Base-by-base conservation (phyloP, 2,888 invertebrate species). In the Coenonympha arcania region DNA sequence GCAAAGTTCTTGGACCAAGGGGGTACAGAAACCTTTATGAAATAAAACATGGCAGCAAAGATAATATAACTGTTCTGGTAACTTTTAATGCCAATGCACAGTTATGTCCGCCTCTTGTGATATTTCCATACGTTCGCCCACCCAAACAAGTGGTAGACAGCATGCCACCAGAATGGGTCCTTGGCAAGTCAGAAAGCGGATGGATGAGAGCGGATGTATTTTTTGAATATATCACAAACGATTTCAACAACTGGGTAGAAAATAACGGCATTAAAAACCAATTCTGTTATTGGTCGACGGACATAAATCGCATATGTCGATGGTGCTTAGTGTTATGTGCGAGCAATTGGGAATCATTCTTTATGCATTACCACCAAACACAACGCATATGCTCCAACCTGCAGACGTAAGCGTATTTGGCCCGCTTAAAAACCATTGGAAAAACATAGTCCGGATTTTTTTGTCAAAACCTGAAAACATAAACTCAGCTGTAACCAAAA, bases 351-450 rank as follows among this genome's bases (percentile, higher is more conserved):
- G 31, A 20, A 63, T 64, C 13, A 61, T 62, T 48, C 53, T 62
- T 18, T 62, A 63, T 44, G 63, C 62, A 4, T 47, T 65, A 13
- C 63, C 60, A 2, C 59, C 65, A 1, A 65, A 66, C 47, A 59
- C 62, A 2, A 68, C 61, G 6, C 64, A 64, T 16, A 60, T 63
- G 8, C 24, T 62, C 8, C 63, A 65, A 42, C 64, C 64, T 41
- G 63, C 60, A 31, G 61, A 61, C 30, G 64, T 66, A 0, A 30
- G 30, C 4, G 30, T 30, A 6, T 13, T 30, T 30, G 11, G 5
- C 1, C 26, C 26, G n/a, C 9, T 26, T 4, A 26, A 26, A 26
- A 8, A 4, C n/a, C 8, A 26, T n/a, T 30, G 30, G 30, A 30
- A 11, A 11, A 30, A 30, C 13, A 11, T 30, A 4, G 30, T 30